Base-by-base conservation (phyloP, 2,888 invertebrate species). In the Tenodera sinensis region DNA sequence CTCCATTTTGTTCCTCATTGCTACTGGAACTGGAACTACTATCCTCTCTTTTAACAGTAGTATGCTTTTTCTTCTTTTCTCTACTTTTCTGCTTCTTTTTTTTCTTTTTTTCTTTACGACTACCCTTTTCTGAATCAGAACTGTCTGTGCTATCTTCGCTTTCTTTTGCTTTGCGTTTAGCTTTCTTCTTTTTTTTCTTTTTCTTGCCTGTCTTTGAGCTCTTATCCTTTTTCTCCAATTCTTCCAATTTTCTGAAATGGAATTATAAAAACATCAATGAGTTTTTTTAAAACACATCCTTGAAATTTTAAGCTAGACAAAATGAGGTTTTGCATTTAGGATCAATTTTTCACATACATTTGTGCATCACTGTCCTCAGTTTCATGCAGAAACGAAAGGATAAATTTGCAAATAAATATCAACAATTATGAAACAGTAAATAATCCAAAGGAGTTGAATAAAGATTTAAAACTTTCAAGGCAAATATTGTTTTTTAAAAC, bases 201-300 rank as follows among this genome's bases (percentile, higher is more conserved):
- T 28, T 87, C 83, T 86, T 83, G 3, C 47, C 54, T 34, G 30
- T 14, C 28, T 84, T 71, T 25, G 42, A 87, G 28, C 25, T 85
- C 83, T 85, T 88, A 28, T 82, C 85, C n/a, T 89, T 88, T 83
- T 85, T 89, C 85, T 88, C 85, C 28, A 88, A 83, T 85, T 85
- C 88, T 28, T 88, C 88, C 15, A 89, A 83, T 71, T 89, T 89
- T 83, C 89, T 89, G 83, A 47, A 30, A 85, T 28, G 30, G 83
- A 83, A 28, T 71, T 14, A 54, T 28, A 47, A 88, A 83, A 12
- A 25, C 34, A 34, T 6, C 6, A 4, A 34, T 34, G 4, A 34
- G 34, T 34, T 34, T 34, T 34, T 6, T 7, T 34, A 30, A 30
- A 30, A 4, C 34, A 34, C 7, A 34, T 34, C 34, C 4, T 7